Base-by-base conservation (phyloP, 2,888 invertebrate species). In the Graphium colonna region DNA sequence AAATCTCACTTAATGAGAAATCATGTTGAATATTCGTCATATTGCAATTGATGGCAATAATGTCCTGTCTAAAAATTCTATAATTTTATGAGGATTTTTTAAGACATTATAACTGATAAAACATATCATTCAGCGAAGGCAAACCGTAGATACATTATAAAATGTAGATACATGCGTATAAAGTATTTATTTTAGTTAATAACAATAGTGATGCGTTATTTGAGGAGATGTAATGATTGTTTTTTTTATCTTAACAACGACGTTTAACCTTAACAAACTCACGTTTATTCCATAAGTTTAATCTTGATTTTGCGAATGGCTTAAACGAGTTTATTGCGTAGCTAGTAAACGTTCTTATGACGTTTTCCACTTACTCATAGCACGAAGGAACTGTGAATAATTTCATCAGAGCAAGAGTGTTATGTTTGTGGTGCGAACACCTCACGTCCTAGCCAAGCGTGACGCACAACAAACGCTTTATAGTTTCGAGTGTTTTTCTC, bases 401-500 rank as follows among this genome's bases (percentile, higher is more conserved):
- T 26, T 26, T 18, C 26, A 15, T 15, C 18, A 17, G 28, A 44
- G 36, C n/a, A 36, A 12, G 36, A 12, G 36, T 36, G 5, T 36
- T 12, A 36, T 36, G 13, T 36, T 36, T 36, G 41, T 28, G 42
- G 39, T 43, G 16, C 55, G 43, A 51, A 55, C 50, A 55, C 47
- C 52, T 40, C 59, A 58, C 59, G 52, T 52, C 60, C 51, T 52
- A 57, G 46, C 55, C 59, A 56, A 60, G 52, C 56, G 56, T 59
- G 51, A 60, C 52, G 63, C 58, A 39, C 40, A 55, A 42, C 46
- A 52, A 50, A 50, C 46, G 54, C 46, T 51, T 48, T 55, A 61
- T 58, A 60, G 58, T 67, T 58, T 66, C 63, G 61, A 68, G 63
- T 60, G 65, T 66, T 69, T 57, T 53, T 58, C 53, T 48, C 54